These are phyloP conservation scores for Archips xylosteana DNA, from an alignment of 2,888 invertebrate species.

Conservation along the genomic window DNA sequence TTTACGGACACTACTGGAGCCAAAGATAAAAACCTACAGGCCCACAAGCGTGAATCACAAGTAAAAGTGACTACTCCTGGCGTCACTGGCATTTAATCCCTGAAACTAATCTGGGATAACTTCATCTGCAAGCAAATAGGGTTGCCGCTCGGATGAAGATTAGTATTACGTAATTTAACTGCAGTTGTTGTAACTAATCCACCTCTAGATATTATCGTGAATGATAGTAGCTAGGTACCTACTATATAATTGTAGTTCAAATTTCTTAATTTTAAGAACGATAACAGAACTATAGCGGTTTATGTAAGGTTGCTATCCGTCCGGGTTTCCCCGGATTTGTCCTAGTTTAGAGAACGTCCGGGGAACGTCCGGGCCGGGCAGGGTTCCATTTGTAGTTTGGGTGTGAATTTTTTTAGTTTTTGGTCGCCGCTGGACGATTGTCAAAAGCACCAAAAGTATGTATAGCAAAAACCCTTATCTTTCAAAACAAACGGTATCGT, in stretches of 20 bases:
- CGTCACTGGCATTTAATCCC: constrained; percentile 17
- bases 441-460: too few species aligned
- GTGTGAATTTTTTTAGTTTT: too few species aligned
- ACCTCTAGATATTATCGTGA: constrained; percentile 2
- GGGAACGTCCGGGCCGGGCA: too few species aligned
- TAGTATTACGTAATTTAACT: constrained; percentile 14
- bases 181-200: constrained; percentile 10
- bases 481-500: too few species aligned
- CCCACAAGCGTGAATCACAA: constrained; percentile 5
- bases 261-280: neutral
- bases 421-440: too few species aligned
- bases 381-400: too few species aligned
- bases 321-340: too few species aligned
- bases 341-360: too few species aligned
- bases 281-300: neutral
- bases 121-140: constrained; percentile 37
- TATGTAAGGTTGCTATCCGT: too few species aligned
- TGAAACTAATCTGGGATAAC: constrained; percentile 44
- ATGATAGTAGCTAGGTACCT: neutral
- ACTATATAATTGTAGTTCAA: neutral
- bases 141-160: constrained; percentile 10
- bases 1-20: constrained; percentile 56
- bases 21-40: constrained; percentile 23
- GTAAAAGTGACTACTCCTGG: constrained; percentile 13
- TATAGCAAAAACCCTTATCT: too few species aligned